Evolutionary conservation across 2,113 vertebrate genomes (phyloP).

Genomic region (Erythrocercus mccallii): DNA sequence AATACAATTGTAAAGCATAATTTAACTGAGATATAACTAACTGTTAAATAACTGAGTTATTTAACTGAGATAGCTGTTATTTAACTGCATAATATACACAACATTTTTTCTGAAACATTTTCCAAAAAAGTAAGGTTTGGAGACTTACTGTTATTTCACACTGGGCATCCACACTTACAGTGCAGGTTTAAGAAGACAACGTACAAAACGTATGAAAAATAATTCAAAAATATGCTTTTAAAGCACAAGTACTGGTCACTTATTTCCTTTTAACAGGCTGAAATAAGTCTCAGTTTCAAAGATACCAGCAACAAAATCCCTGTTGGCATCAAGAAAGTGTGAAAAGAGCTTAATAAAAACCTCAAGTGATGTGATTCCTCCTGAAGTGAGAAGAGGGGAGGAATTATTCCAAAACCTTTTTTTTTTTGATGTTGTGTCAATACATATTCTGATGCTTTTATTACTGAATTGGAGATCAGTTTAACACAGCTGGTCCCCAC

Average conservation of each 20-base stretch:
- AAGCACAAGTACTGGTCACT: neutral
- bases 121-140: neutral
- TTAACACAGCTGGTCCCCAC: neutral
- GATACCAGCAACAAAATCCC: neutral
- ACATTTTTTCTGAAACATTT: neutral
- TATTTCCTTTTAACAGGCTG: neutral
- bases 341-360: neutral
- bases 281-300: neutral
- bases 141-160: neutral
- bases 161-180: neutral
- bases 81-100: neutral
- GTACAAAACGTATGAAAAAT: neutral
- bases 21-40: too few relatives aligned
- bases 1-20: neutral
- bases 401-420: neutral
- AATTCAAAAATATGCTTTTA: neutral
- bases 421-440: neutral
- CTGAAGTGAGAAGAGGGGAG: neutral
- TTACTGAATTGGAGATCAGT: neutral
- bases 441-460: neutral
- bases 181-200: neutral
- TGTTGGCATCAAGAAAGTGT: neutral
- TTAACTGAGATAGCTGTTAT: neutral
- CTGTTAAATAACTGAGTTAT: too few relatives aligned
- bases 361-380: neutral